Evolutionary conservation across 2,888 invertebrate species (phyloP), one percentile per base, ranked within the genome.

Genomic region (Parnassius mnemosyne): DNA sequence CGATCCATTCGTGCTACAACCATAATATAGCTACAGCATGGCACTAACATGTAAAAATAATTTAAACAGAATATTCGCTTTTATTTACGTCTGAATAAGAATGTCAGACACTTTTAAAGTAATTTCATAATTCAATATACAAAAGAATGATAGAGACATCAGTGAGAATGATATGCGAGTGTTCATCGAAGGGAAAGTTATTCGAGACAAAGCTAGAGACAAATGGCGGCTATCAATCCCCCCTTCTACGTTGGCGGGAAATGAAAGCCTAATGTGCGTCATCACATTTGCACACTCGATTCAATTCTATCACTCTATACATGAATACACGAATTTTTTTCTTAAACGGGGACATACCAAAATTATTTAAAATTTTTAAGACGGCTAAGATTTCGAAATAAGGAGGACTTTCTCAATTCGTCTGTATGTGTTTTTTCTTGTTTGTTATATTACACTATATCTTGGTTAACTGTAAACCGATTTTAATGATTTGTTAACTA

Each of bases 201-300:
- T 66, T 65, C 63, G 65, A 74, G 74, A 78, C 77, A 77, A 72
- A 74, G 74, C 71, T 49, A 65, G 68, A 74, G 79, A 90, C 85
- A 85, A 88, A 90, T 89, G 82, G 68, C 69, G 34, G 69, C 77
- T 71, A 89, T 89, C 84, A 81, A 80, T 88, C 79, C 80, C 79
- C 80, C 80, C 78, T 75, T 77, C 73, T 72, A 70, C 71, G 60
- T 73, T 71, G 68, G 66, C 74, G 72, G 74, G 72, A 78, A 83
- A 85, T 84, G 83, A 84, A 81, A 72, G 80, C 87, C 86, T 89
- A 89, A 90, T 88, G 87, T 77, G 73, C 72, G 70, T 81, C 88
- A 87, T 90, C 89, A 82, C 88, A 90, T 89, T 89, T 88, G 86
- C 89, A 89, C 83, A 85, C 78, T 72, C 74, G 75, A 75, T 75